phyloP scores from a whole-genome alignment of 2,797 vertebrate genomes.

The Erithacus rubecula region DNA sequence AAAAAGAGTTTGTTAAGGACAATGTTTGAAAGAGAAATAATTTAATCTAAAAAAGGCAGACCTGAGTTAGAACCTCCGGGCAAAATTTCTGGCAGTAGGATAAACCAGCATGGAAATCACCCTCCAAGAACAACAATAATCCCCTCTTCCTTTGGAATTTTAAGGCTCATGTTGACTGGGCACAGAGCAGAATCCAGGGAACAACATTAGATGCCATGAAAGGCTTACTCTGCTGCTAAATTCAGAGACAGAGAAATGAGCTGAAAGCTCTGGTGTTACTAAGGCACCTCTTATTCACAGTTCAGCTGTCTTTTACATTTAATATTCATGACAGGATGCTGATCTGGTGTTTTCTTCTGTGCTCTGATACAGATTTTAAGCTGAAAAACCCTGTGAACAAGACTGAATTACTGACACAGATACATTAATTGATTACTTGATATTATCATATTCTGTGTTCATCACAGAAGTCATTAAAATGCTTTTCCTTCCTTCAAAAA shows the following conservation, averaged over 20 bases:
- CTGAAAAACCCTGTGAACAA: neutral
- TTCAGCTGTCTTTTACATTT: neutral
- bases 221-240: neutral
- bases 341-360: neutral
- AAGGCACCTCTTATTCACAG: neutral
- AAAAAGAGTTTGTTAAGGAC: neutral
- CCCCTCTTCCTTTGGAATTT: neutral
- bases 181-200: neutral
- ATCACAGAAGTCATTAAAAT: neutral
- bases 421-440: neutral
- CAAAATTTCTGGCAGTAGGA: neutral
- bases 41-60: conserved; percentile 19
- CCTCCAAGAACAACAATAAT: neutral
- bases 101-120: neutral
- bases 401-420: neutral
- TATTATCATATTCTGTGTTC: neutral
- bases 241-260: neutral
- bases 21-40: neutral
- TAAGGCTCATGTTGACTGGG: neutral
- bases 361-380: neutral
- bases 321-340: neutral
- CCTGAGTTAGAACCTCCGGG: neutral
- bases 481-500: neutral
- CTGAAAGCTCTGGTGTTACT: neutral
- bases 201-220: neutral